These are phyloP conservation scores for Eriosoma lanigerum DNA, from an alignment of 1,140 invertebrate genomes.

Conservation along the genomic window DNA sequence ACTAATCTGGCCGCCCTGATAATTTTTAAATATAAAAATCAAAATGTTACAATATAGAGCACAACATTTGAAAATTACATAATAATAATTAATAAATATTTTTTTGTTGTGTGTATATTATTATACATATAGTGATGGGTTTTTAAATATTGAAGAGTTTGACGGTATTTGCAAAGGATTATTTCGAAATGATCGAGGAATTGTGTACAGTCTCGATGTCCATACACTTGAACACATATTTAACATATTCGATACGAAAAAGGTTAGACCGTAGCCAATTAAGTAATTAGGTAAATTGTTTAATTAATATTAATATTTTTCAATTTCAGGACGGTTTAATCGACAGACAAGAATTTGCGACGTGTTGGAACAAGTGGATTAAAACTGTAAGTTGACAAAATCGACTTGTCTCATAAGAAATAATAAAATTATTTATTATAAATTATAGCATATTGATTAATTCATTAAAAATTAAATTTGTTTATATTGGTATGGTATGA, in stretches of 20 bases:
- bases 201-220: slow-evolving; percentile 77
- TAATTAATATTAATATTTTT: not conserved
- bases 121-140: slow-evolving; percentile 76
- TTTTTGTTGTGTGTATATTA: no score
- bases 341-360: slow-evolving; percentile 77
- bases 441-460: no score
- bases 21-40: no score
- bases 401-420: no score
- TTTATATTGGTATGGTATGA: no score
- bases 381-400: slow-evolving; percentile 66
- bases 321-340: slow-evolving; percentile 72
- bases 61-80: no score
- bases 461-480: no score
- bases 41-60: no score
- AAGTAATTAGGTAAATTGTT: not conserved
- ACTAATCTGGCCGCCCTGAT: no score
- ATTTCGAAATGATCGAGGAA: slow-evolving; percentile 82
- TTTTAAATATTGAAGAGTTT: slow-evolving; percentile 76
- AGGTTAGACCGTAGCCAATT: slow-evolving; percentile 56
- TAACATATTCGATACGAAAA: slow-evolving; percentile 56
- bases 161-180: slow-evolving; percentile 77
- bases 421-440: no score
- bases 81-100: no score
- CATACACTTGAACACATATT: slow-evolving; percentile 67
- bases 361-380: slow-evolving; percentile 79